Base-by-base conservation (phyloP, 2,113 vertebrate species). In the Sturnira hondurensis region DNA sequence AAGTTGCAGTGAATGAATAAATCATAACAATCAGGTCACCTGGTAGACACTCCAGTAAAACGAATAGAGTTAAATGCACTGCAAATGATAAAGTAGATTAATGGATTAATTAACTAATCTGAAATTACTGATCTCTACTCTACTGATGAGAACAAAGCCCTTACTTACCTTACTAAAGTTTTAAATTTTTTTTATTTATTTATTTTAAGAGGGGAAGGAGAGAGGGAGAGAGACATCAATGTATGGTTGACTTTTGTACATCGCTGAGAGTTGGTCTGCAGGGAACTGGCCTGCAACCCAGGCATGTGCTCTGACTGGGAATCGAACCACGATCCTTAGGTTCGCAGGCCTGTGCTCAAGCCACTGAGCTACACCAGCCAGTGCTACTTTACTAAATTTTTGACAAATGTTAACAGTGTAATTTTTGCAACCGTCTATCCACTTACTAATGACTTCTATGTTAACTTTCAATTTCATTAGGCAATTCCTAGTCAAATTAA, bases 41-140 rank as follows among this genome's bases (percentile, higher is more conserved):
- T 91, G 31, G n/a, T 76, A 92, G 54, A 82, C 19, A 93, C 13
- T 15, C 16, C 43, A 63, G 10, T 92, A 90, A 97, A 93, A 90
- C 67, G 52, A 96, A 78, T 38, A 54, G 12, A 73, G 20, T 89
- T 93, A 91, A 71, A 43, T 61, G 65, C 2, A 50, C 38, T 56
- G 15, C 4, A 52, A 43, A 74, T 80, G 33, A 50, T 67, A 95
- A 90, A 67, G 89, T 20, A 71, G 26, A 74, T 93, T 78, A 74
- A 94, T 80, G 20, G 80, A 93, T 92, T 76, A 80, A 95, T 82
- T 95, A 86, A 95, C 12, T 87, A 73, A 94, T 80, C 50, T 76
- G 17, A 94, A 96, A 94, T 24, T 76, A 80, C 15, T 56, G 36
- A 94, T 67, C 45, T 91, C 73, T 89, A 54, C n/a, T 91, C 38